Evolutionary conservation across 2,888 invertebrate species (phyloP), one percentile per base, ranked within the genome.

Genomic region (Temnothorax rugatulus): DNA sequence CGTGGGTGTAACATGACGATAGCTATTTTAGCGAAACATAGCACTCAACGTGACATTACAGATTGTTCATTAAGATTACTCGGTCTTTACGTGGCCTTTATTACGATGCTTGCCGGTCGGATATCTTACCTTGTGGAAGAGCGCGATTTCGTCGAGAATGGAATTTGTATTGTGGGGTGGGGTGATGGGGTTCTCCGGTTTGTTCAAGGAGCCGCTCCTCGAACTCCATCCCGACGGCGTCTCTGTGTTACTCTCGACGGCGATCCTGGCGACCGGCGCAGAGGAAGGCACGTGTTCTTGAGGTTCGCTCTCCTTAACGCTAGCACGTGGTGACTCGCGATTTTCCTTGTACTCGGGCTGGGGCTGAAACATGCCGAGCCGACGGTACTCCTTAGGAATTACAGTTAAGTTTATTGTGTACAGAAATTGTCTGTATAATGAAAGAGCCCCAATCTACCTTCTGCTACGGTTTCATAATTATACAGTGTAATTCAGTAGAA

Each of bases 141-240:
- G 96, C 52, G 97, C 97, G 90, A 99, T 97, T 94, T 98, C 97
- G 94, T 98, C 98, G 96, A 98, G 97, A 73, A 98, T 97, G 1
- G 97, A 96, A 93, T 98, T 98, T 0, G 98, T 97, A 90, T 93
- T 91, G 34, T 86, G 87, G 74, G 59, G 38, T 15, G 64, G 64
- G 44, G 41, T 8, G 29, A 82, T 68, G 71, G 87, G 84, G 85
- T 86, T 88, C 61, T 89, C 91, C 82, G 87, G 82, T 88, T 89
- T 91, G 86, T 87, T 93, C 84, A 85, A 66, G 47, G 83, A 84
- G 50, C 71, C 82, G 21, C 79, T 84, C n/a, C 63, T 85, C 84
- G 94, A 91, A 85, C 92, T 89, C 89, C 91, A 93, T 74, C 93
- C 96, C 95, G 91, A 96, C 93, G 86, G 96, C 93, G 91, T 92